Base-by-base conservation (phyloP, 2,113 vertebrate species). In the Planiliza haematocheilus region DNA sequence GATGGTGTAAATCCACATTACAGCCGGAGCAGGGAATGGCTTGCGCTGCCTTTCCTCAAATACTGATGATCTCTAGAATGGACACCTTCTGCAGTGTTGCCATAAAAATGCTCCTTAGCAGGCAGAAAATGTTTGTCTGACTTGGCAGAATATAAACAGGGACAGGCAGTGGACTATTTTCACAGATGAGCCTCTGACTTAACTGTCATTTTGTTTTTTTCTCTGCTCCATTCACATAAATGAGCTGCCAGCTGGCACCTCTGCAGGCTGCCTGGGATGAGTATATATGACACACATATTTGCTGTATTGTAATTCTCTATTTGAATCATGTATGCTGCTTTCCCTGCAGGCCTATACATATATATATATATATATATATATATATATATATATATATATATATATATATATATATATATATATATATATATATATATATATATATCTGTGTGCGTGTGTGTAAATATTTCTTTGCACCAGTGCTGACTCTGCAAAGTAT, bases 401-500 rank as follows among this genome's bases (percentile, higher is more conserved):
- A 30, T 30, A 30, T 3, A 30, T 30, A 30, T 30, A 30, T 30
- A 30, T 30, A 30, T 30, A 30, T 30, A 5, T 30, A 30, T 30
- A 30, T 3, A 30, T 30, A 30, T 30, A 30, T 30, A 30, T 30
- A 5, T 30, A 5, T 30, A 5, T 30, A 5, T 30, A 5, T 30
- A 5, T 30, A 5, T 30, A 5, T 30, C 3, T 30, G 24, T 30
- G 24, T 30, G 24, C 5, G 24, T 30, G 24, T 30, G 24, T 30
- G 24, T 4, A 78, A 45, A 49, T 64, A 71, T 55, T 66, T 0
- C 70, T 70, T 58, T 74, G 50, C 64, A 37, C 46, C 38, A 24
- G 12, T 65, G 80, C 76, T 86, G 86, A 81, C 75, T 50, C 70
- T 48, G 59, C 86, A 86, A 70, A 57, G 51, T 62, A 24, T 37